phyloP scores from a whole-genome alignment of 1,140 invertebrate species.

The Saccostrea echinata region DNA sequence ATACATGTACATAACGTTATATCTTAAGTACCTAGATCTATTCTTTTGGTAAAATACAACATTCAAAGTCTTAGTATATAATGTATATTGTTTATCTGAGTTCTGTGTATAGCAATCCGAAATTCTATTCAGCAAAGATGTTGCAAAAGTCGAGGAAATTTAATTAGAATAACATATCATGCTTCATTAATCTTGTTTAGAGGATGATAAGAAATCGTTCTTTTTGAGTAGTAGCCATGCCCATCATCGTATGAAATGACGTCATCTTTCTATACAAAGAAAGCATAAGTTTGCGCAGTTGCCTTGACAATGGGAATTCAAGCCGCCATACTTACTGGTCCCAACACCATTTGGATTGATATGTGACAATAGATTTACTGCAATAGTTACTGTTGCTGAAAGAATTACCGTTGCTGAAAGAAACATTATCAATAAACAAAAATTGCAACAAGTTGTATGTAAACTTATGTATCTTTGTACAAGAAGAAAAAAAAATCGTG shows the following conservation, averaged over 20 bases:
- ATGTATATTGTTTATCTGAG: background rate
- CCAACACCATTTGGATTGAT: constrained; percentile 49
- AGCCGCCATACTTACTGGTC: constrained; percentile 48
- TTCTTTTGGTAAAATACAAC: background rate
- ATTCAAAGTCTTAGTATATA: no score
- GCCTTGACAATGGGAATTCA: background rate
- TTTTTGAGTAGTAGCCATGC: background rate
- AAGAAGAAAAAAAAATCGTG: background rate
- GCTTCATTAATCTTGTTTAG: background rate
- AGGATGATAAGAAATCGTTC: background rate
- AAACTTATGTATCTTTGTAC: background rate
- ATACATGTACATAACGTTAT: background rate
- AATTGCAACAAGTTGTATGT: background rate
- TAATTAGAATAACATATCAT: background rate
- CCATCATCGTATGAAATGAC: background rate
- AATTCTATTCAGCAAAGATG: background rate
- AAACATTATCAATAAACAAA: background rate
- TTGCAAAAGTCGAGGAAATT: background rate
- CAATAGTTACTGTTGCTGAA: constrained; percentile 42
- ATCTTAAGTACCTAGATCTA: background rate
- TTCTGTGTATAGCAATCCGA: background rate
- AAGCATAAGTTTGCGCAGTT: constrained; percentile 3
- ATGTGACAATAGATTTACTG: constrained; percentile 48
- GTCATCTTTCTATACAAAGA: constrained; percentile 24
- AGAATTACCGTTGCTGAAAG: background rate